These are phyloP conservation scores for Tipula unca DNA, from an alignment of 2,888 invertebrate genomes.

Conservation along the genomic window DNA sequence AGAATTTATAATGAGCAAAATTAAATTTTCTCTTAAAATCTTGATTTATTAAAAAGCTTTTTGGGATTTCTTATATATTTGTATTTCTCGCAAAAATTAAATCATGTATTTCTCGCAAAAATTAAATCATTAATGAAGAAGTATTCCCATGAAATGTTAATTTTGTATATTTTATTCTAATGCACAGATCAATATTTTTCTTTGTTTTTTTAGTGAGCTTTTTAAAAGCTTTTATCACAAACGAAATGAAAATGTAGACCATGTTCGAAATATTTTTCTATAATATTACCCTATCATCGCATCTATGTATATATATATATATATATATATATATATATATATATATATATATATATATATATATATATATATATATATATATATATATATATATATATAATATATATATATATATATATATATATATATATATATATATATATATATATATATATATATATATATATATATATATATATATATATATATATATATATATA, in stretches of 20 bases:
- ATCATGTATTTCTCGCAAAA: background rate
- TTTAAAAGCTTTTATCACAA: background rate
- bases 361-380: background rate
- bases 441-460: background rate
- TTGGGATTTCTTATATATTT: background rate
- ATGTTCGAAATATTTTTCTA: background rate
- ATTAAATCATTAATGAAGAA: background rate
- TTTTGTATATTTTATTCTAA: background rate
- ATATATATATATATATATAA: background rate
- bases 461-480: background rate
- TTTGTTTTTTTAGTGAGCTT: background rate
- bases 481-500: background rate
- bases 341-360: background rate
- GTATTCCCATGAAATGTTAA: background rate
- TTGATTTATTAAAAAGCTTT: background rate
- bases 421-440: background rate
- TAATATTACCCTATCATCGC: background rate
- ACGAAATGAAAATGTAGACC: background rate
- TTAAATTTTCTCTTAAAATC: background rate
- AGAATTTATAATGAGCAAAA: background rate
- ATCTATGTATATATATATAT: background rate
- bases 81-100: background rate
- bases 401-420: background rate
- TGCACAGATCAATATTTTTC: background rate
- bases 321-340: background rate